phyloP scores from a whole-genome alignment of 1,140 invertebrate species.

The Copidosoma floridanum region DNA sequence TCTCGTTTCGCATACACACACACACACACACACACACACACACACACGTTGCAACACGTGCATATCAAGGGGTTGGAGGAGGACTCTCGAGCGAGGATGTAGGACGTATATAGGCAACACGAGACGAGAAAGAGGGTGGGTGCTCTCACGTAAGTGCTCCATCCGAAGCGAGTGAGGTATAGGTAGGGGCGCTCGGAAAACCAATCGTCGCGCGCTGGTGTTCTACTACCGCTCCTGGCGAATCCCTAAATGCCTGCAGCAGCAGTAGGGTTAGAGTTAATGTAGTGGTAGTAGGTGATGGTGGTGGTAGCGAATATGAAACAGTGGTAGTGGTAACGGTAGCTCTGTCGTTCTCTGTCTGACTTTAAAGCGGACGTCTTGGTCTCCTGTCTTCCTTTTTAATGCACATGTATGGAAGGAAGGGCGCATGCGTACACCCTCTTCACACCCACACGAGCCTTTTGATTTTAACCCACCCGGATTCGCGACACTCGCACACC shows the following conservation, averaged over 20 bases:
- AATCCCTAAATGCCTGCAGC: constrained; percentile 22
- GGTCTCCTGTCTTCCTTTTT: background rate
- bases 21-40: constrained; percentile 21
- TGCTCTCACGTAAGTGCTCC: too few species aligned
- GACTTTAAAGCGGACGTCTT: constrained; percentile 16
- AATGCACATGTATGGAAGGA: background rate
- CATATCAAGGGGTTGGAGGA: background rate
- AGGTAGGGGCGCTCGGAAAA: constrained; percentile 18
- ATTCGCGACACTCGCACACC: background rate
- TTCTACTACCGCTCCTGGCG: too few species aligned
- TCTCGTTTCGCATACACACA: constrained; percentile 5
- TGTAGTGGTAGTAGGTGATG: too few species aligned
- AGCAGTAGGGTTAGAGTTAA: too few species aligned
- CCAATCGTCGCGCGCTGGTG: constrained; percentile 26
- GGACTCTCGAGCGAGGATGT: background rate
- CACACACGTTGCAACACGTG: background rate
- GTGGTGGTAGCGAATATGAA: too few species aligned
- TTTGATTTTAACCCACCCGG: too few species aligned
- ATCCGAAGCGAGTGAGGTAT: background rate
- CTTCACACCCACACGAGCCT: too few species aligned
- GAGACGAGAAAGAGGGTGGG: background rate
- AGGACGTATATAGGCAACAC: background rate
- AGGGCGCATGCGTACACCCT: background rate
- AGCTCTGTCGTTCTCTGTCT: too few species aligned
- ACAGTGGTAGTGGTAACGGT: too few species aligned